Evolutionary conservation across 1,140 invertebrate species (phyloP).

Genomic region (Anagrus nilaparvatae): DNA sequence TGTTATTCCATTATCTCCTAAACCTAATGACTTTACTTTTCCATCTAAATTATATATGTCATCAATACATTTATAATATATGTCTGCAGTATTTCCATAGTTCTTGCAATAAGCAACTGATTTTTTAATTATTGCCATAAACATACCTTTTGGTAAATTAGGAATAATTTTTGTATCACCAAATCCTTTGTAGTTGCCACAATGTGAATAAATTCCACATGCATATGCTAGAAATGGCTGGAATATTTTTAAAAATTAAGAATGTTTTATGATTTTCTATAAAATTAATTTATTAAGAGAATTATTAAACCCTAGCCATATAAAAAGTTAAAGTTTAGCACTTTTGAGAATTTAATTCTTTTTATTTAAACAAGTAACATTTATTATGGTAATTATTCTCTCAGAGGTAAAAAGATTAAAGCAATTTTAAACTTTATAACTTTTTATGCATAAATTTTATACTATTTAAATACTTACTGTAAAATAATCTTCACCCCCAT

Average conservation of each 20-base stretch:
- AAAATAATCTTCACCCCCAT: conserved; percentile 72
- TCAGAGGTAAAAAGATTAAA: too few species aligned
- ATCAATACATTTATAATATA: conserved; percentile 56
- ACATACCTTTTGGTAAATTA: conserved; percentile 61
- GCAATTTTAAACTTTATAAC: too few species aligned
- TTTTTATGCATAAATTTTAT: too few species aligned
- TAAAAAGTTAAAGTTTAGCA: too few species aligned
- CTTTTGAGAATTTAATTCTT: too few species aligned
- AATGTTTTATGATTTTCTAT: too few species aligned
- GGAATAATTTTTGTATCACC: conserved; percentile 92
- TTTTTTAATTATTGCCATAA: conserved; percentile 59
- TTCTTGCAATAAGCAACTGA: conserved; percentile 59
- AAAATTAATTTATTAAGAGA: too few species aligned
- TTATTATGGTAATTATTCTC: too few species aligned
- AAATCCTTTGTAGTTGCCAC: conserved; percentile 91
- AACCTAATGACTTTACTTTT: conserved; percentile 62
- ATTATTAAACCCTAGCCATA: too few species aligned
- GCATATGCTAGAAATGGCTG: conserved; percentile 78
- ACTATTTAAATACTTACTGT: conserved; percentile 50
- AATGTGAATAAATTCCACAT: conserved; percentile 72
- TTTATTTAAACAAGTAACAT: too few species aligned
- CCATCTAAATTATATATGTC: conserved; percentile 59
- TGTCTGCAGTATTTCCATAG: conserved; percentile 42
- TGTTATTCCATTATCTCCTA: conserved; percentile 73
- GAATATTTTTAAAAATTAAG: too few species aligned